Evolutionary conservation across 2,888 invertebrate species (phyloP).

Genomic region (Conistra vaccinii): DNA sequence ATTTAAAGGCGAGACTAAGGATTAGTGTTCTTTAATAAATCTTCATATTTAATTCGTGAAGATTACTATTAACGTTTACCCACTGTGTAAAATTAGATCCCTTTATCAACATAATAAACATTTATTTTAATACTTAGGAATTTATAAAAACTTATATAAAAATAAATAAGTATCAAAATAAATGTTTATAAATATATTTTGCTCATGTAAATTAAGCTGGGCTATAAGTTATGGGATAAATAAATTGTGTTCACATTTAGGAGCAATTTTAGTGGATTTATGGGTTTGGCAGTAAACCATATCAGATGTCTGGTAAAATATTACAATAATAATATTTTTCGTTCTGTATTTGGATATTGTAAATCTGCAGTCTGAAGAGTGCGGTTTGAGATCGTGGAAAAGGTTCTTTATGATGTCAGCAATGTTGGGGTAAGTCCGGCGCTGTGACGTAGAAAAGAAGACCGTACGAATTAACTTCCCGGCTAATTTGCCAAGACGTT

Average conservation of each 20-base stretch:
- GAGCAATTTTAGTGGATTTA: slow-evolving; percentile 42
- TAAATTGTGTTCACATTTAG: slow-evolving; percentile 47
- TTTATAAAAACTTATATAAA: slow-evolving; percentile 1
- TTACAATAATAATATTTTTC: slow-evolving; percentile 26
- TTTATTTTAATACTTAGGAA: too few relatives aligned
- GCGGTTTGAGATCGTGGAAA: not conserved
- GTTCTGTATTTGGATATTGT: slow-evolving; percentile 11
- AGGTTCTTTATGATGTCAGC: not conserved
- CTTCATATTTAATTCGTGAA: slow-evolving; percentile 36
- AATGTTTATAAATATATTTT: slow-evolving; percentile 39
- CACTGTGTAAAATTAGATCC: not conserved
- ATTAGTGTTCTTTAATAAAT: slow-evolving; percentile 22
- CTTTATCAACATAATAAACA: not conserved
- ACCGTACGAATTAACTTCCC: not conserved
- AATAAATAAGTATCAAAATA: slow-evolving; percentile 24
- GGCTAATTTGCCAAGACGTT: too few relatives aligned
- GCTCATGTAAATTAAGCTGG: slow-evolving; percentile 30
- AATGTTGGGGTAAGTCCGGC: not conserved
- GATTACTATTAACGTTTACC: not conserved
- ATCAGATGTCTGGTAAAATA: slow-evolving; percentile 40
- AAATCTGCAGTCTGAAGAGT: slow-evolving; percentile 9
- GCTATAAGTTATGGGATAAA: slow-evolving; percentile 51
- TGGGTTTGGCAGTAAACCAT: slow-evolving; percentile 40
- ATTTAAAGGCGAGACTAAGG: not conserved
- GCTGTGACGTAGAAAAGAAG: too few relatives aligned